Base-by-base conservation (phyloP, 2,888 invertebrate species). In the Tinea semifulvella region DNA sequence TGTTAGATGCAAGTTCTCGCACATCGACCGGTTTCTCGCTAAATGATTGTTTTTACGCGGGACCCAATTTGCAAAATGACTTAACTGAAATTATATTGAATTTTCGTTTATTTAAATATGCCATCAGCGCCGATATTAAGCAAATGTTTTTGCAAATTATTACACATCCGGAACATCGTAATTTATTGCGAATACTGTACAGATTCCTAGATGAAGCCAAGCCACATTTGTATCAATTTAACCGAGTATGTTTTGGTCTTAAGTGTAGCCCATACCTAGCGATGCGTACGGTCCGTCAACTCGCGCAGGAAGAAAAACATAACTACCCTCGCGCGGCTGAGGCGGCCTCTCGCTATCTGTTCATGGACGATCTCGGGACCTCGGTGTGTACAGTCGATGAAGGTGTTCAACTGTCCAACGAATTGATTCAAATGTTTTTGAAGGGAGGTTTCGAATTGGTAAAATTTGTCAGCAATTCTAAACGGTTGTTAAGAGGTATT, bases 171-270 rank as follows among this genome's bases (percentile, higher is more conserved):
- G 10, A 36, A 6, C 28, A 49, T 36, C 45, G 46, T 18, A 36
- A 39, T 22, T 51, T 43, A 45, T 46, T 46, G 39, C 31, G 45
- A 6, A 48, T 51, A 20, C 36, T 50, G 17, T 51, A 48, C 31
- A 18, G 49, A 7, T 50, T 49, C 40, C 10, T 44, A 11, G 7
- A 5, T 5, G 19, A 40, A 13, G 44, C 47, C 1, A 36, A 42
- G 11, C 28, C 47, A 7, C 25, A 39, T 16, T 36, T 20, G 3
- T 49, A 35, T 38, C 31, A 49, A 40, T 49, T 49, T 42, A 46
- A 36, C 25, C 46, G 48, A 1, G 49, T 52, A 2, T 20, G 45
- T 7, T 52, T 52, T 35, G 52, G 52, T 17, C 28, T 52, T 2
- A 28, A 36, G 11, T 46, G 35, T 11, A 42, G 42, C 7, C 52